These are phyloP conservation scores for Drosophila ezoana DNA, from an alignment of 2,888 invertebrate species.

Conservation along the genomic window DNA sequence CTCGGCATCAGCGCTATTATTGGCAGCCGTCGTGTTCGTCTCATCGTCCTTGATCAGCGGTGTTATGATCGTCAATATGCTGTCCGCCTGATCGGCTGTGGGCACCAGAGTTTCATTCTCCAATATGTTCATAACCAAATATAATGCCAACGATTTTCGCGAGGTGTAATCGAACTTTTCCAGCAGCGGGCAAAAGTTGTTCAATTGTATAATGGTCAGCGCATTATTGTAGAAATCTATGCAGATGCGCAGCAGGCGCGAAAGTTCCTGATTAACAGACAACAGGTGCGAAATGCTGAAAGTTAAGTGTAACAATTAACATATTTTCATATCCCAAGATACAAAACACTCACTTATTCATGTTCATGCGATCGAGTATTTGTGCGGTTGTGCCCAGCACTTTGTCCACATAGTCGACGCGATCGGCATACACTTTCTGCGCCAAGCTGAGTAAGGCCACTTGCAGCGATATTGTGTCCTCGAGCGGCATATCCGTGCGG, in stretches of 20 bases:
- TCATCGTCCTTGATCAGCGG: slow-evolving; percentile 94
- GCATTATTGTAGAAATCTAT: slow-evolving; percentile 97
- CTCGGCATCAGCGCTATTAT: slow-evolving; percentile 89
- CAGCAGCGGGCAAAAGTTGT: slow-evolving; percentile 94
- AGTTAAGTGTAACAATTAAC: slow-evolving; percentile 8
- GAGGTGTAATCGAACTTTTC: slow-evolving; percentile 95
- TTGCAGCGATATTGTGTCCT: slow-evolving; percentile 98
- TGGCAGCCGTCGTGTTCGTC: slow-evolving; percentile 85
- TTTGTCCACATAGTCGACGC: slow-evolving; percentile 97
- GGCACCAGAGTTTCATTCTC: slow-evolving; percentile 95
- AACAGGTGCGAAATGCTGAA: slow-evolving; percentile 83
- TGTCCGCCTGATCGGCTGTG: slow-evolving; percentile 94
- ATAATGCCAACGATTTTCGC: slow-evolving; percentile 93
- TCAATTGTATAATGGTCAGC: slow-evolving; percentile 93
- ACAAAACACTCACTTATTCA: slow-evolving; percentile 88
- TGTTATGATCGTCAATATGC: slow-evolving; percentile 91
- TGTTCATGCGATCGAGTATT: slow-evolving; percentile 94
- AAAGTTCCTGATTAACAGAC: slow-evolving; percentile 96
- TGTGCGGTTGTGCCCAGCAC: slow-evolving; percentile 96
- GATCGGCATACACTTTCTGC: slow-evolving; percentile 97
- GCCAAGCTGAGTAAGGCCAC: slow-evolving; percentile 97
- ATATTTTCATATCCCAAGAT: neutral
- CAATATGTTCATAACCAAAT: slow-evolving; percentile 94
- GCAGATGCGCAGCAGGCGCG: slow-evolving; percentile 96
- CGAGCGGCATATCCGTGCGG: slow-evolving; percentile 96